These are phyloP conservation scores for Chiroxiphia lanceolata DNA, from an alignment of 2,797 vertebrate genomes.

Conservation along the genomic window DNA sequence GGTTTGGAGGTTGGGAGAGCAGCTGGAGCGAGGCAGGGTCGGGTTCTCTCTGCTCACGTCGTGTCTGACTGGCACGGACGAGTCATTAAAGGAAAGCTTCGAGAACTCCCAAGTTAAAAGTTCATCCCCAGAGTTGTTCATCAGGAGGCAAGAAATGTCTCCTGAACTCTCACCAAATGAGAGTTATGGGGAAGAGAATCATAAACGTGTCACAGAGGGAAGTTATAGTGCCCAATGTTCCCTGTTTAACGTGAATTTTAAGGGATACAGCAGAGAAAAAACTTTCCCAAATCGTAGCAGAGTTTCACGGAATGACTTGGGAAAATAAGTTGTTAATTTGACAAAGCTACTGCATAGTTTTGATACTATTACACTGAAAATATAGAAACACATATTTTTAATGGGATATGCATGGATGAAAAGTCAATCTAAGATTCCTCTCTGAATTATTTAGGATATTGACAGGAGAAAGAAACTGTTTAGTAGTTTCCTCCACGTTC, in stretches of 20 bases:
- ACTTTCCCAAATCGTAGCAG: neutral
- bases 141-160: neutral
- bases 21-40: neutral
- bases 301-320: neutral
- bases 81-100: neutral
- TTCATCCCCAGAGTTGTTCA: neutral
- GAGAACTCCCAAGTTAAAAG: neutral
- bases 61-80: neutral
- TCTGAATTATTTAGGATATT: conserved; percentile 62
- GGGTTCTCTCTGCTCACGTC: neutral
- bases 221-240: neutral
- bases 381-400: neutral
- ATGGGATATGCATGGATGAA: neutral
- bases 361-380: neutral
- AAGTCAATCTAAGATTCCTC: conserved; percentile 8
- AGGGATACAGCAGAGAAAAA: neutral
- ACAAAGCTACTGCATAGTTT: neutral
- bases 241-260: neutral
- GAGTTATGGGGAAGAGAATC: neutral
- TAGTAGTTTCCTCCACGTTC: neutral
- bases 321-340: neutral
- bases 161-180: neutral
- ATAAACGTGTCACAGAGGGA: neutral
- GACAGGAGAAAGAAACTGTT: conserved; percentile 41
- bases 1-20: neutral